phyloP scores from a whole-genome alignment of 2,888 invertebrate species.

The Amblyjoppa proteus region DNA sequence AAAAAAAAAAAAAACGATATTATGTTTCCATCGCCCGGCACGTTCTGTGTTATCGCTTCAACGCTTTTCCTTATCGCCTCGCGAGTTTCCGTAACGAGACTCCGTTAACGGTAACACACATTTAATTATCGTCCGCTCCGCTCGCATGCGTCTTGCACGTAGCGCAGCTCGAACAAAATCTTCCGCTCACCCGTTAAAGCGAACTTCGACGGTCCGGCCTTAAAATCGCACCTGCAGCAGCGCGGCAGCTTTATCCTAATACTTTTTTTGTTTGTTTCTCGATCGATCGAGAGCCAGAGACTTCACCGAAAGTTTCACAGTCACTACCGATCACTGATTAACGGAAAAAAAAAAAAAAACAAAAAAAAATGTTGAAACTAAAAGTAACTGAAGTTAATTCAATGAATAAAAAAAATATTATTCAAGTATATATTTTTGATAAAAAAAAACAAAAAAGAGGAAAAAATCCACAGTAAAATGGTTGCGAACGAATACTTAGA shows the following conservation, averaged over 20 bases:
- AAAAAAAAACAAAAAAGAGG: not conserved
- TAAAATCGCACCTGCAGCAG: conserved; percentile 6
- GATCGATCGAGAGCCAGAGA: not conserved
- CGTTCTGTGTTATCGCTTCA: not conserved
- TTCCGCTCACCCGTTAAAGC: conserved; percentile 48
- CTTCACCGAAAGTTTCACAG: conserved; percentile 26
- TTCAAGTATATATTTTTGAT: too few species aligned
- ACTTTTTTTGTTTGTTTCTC: not conserved
- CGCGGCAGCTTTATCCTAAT: conserved; percentile 23
- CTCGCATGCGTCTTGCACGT: not conserved
- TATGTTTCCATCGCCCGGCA: not conserved
- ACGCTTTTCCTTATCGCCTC: conserved; percentile 33
- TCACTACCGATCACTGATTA: conserved; percentile 2
- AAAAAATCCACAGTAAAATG: not conserved
- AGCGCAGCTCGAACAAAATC: not conserved
- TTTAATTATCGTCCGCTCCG: conserved; percentile 8
- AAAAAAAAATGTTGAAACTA: not conserved
- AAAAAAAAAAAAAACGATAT: conserved; percentile 1
- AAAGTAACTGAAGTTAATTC: too few species aligned
- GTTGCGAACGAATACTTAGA: not conserved
- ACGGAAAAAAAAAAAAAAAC: not conserved
- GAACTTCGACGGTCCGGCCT: conserved; percentile 20
- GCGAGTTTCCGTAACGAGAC: conserved; percentile 33
- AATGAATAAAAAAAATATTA: too few species aligned
- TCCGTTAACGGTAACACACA: conserved; percentile 12